Evolutionary conservation across 2,797 vertebrate genomes (phyloP).

Genomic region (Galagoides demidoff): DNA sequence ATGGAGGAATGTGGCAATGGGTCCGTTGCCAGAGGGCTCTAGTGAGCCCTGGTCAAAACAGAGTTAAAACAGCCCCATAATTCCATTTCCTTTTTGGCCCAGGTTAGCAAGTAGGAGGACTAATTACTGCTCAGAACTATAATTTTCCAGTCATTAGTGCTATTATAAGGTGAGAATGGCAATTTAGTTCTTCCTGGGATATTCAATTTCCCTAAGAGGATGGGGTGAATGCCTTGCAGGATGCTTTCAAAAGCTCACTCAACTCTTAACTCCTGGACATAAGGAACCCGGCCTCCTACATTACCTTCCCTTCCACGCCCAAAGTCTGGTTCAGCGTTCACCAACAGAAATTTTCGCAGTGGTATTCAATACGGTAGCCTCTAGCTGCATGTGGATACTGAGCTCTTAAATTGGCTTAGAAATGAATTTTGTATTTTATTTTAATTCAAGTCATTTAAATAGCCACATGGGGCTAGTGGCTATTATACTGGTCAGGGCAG

Average conservation of each 20-base stretch:
- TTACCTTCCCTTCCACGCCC: neutral
- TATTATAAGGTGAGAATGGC: conserved; percentile 37
- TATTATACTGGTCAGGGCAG: too few species aligned
- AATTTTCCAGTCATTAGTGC: conserved; percentile 58
- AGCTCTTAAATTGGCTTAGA: neutral
- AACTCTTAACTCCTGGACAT: neutral
- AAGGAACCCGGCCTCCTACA: neutral
- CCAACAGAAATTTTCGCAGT: neutral
- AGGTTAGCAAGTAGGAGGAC: conserved; percentile 28
- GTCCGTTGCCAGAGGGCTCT: neutral
- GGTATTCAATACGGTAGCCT: neutral
- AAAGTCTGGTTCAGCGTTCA: neutral
- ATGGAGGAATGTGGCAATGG: neutral
- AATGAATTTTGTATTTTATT: neutral
- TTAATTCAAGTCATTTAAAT: neutral
- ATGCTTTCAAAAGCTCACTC: neutral
- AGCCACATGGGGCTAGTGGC: neutral
- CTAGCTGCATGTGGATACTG: neutral
- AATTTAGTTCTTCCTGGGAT: neutral
- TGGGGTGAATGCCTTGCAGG: neutral
- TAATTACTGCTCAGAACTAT: neutral
- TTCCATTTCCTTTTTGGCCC: neutral
- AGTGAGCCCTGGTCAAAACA: neutral
- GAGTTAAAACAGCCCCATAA: conserved; percentile 39
- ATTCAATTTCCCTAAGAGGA: neutral